phyloP scores from a whole-genome alignment of 2,797 vertebrate species.

The Alauda arvensis region DNA sequence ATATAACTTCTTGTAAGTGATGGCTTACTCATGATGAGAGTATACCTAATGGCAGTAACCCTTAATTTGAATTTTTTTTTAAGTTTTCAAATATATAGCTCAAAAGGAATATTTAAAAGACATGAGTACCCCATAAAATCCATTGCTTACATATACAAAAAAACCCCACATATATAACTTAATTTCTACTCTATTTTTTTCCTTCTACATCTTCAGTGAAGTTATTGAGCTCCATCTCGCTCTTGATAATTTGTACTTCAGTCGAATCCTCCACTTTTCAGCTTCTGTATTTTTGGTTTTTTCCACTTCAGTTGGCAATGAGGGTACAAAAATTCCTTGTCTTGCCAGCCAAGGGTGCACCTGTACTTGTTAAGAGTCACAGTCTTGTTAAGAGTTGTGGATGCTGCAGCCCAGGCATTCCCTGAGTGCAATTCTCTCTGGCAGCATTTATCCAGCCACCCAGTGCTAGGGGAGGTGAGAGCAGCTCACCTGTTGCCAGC shows the following conservation, averaged over 20 bases:
- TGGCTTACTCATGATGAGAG: neutral
- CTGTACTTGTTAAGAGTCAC: neutral
- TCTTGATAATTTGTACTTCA: neutral
- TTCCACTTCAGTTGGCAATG: neutral
- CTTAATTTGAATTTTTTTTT: neutral
- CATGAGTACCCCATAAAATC: neutral
- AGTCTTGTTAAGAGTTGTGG: neutral
- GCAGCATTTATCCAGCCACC: neutral
- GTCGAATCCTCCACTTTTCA: neutral
- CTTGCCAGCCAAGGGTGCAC: neutral
- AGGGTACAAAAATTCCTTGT: neutral
- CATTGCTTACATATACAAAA: neutral
- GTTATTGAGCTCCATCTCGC: neutral
- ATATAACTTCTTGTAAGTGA: neutral
- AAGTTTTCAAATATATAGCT: neutral
- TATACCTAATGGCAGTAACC: neutral
- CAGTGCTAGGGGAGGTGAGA: neutral
- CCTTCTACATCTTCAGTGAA: neutral
- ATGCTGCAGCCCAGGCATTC: neutral
- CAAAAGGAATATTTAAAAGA: neutral
- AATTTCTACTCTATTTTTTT: neutral
- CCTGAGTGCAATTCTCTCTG: neutral
- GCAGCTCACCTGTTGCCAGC: neutral
- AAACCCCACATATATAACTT: fast-evolving
- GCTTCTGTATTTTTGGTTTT: neutral